A percentile compares a stretch with the other conserved stretches of the same genome.
These are phyloP conservation scores for Cyclargus thomasi DNA, from an alignment of 1,140 invertebrate species.

Conservation along the genomic window DNA sequence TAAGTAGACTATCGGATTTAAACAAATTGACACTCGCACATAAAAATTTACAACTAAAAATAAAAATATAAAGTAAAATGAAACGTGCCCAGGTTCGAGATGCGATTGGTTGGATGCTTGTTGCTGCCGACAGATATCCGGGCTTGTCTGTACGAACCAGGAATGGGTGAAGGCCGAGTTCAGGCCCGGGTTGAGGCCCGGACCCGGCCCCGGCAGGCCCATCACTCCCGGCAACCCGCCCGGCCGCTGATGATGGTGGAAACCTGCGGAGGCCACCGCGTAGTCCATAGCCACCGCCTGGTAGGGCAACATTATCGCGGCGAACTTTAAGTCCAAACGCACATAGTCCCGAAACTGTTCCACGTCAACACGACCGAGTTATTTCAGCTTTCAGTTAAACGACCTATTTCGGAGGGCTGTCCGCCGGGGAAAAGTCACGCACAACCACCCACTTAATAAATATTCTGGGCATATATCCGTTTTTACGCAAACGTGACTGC, in stretches of 20 bases:
- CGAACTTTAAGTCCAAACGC: constrained; percentile 43
- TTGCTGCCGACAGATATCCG: constrained; percentile 86
- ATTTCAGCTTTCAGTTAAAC: constrained; percentile 61
- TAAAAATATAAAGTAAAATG: constrained; percentile 77
- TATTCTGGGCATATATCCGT: constrained; percentile 75
- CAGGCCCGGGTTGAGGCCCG: constrained; percentile 62
- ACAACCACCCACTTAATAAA: constrained; percentile 74
- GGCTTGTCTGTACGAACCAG: constrained; percentile 91
- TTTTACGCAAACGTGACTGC: constrained; percentile 72
- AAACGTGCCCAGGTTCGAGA: constrained; percentile 93
- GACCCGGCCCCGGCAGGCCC: constrained; percentile 75
- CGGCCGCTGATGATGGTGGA: constrained; percentile 83
- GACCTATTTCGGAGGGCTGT: constrained; percentile 57
- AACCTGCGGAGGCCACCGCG: constrained; percentile 80
- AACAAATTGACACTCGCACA: constrained; percentile 20
- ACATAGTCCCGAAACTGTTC: constrained; percentile 26
- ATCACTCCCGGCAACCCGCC: constrained; percentile 79
- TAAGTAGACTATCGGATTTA: not conserved
- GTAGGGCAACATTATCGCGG: constrained; percentile 86
- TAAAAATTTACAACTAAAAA: constrained; percentile 52
- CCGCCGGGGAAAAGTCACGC: constrained; percentile 71
- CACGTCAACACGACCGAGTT: constrained; percentile 33
- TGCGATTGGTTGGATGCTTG: constrained; percentile 86
- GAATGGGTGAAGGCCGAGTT: constrained; percentile 88
- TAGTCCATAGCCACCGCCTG: constrained; percentile 93